Evolutionary conservation across 2,888 invertebrate genomes (phyloP).

Genomic region (Neuroscelio doddi): DNA sequence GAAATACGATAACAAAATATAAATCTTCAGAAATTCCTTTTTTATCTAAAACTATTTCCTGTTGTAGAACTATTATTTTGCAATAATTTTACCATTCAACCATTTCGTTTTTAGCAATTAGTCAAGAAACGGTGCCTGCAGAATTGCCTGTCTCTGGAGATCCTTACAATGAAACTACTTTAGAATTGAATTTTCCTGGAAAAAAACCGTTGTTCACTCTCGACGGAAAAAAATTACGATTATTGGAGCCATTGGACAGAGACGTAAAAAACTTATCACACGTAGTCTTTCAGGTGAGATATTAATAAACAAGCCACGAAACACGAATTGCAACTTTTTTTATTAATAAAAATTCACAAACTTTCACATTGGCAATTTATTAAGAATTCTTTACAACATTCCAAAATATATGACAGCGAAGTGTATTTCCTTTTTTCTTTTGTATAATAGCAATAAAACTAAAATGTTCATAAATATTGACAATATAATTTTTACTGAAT

Average conservation of each 20-base stretch:
- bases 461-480: too few species aligned
- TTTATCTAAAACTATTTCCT: too few species aligned
- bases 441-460: neutral
- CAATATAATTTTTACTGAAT: conserved; percentile 21
- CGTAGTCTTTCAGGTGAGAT: conserved; percentile 87
- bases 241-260: conserved; percentile 87
- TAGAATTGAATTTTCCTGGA: conserved; percentile 87
- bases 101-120: conserved; percentile 79
- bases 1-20: too few species aligned
- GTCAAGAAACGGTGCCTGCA: conserved; percentile 86
- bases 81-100: conserved; percentile 12
- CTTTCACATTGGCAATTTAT: too few species aligned
- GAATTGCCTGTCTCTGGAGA: conserved; percentile 89
- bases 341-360: neutral
- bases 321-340: neutral
- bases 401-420: too few species aligned
- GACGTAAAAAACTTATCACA: conserved; percentile 90
- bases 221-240: conserved; percentile 86
- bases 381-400: too few species aligned
- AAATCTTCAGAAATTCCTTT: too few species aligned
- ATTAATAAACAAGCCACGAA: too few species aligned
- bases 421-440: too few species aligned
- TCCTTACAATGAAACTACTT: conserved; percentile 83
- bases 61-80: neutral
- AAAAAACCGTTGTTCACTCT: conserved; percentile 85